Evolutionary conservation across 2,113 vertebrate species (phyloP), one percentile per base, ranked within the genome.

Genomic region (Parotia lawesii): DNA sequence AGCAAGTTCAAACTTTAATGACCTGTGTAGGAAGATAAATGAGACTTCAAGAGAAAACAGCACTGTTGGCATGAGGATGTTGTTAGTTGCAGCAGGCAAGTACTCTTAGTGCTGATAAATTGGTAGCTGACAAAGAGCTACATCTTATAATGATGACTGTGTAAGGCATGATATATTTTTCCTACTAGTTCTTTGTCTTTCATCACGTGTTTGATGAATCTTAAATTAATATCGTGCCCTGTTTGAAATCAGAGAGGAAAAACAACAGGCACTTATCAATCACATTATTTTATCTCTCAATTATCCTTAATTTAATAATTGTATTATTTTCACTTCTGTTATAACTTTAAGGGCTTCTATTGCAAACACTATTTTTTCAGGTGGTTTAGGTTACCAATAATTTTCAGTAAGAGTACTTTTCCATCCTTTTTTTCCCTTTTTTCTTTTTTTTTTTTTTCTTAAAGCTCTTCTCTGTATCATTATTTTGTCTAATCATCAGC

Each of bases 1-100:
- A 95, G 50, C 47, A 87, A 56, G 87, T 56, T 91, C 91, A 64
- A 91, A 94, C 84, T 94, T 93, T 84, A 90, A 70, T 74, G 89
- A 94, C 89, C 83, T 95, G 82, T 61, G 56, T 92, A 91, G 62
- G 89, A 96, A 97, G 96, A 96, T 87, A 87, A 97, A 96, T 89
- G 90, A 95, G 93, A 84, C 72, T 75, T 95, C 83, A 94, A 60
- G 84, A 77, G 66, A 93, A 96, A 96, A 87, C 38, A 93, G 87
- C 73, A 90, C 85, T 78, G 71, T 93, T 94, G 93, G 93, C 85
- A 87, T 74, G 90, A 95, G 76, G 92, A 89, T 87, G 88, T 85
- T 95, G 50, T 76, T 92, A 94, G 94, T 93, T 90, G 81, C 28
- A 44, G 86, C 96, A 95, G 67, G 74, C 8, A 57, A 83, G 87